Percentiles rank a stretch among this genome's conserved stretches.
Evolutionary conservation across 1,140 invertebrate species (phyloP).

Genomic region (Lordiphosa collinella): DNA sequence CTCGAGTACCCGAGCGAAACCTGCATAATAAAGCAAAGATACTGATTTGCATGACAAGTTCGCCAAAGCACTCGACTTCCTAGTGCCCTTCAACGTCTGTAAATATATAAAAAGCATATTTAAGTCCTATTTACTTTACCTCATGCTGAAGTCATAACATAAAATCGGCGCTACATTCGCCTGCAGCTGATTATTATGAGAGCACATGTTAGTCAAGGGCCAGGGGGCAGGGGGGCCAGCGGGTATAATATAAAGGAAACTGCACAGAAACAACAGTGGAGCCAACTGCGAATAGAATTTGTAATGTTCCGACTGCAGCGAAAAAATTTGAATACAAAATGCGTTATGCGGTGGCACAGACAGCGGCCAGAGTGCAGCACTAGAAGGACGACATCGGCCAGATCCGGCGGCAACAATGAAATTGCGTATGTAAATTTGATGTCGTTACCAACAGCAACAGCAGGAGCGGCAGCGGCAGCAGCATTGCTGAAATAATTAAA

Average conservation of each 20-base stretch:
- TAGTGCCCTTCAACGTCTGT: background rate
- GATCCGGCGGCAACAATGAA: constrained; percentile 74
- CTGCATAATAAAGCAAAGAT: constrained; percentile 37
- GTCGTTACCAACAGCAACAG: constrained; percentile 65
- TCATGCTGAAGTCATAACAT: constrained; percentile 19
- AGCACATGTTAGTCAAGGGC: constrained; percentile 24
- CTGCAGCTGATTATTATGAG: constrained; percentile 69
- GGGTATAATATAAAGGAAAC: constrained; percentile 40
- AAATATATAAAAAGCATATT: constrained; percentile 2
- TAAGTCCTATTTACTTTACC: constrained; percentile 22
- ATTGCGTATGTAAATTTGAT: constrained; percentile 78
- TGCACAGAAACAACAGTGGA: constrained; percentile 6
- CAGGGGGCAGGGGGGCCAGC: background rate
- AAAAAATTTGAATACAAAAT: constrained; percentile 76
- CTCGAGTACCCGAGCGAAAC: constrained; percentile 29
- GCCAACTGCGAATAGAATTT: constrained; percentile 50
- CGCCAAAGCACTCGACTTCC: constrained; percentile 15
- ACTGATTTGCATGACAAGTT: constrained; percentile 7
- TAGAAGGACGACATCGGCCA: constrained; percentile 37
- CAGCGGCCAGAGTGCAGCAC: constrained; percentile 1
- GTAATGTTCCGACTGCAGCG: constrained; percentile 50
- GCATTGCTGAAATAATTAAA: constrained; percentile 75
- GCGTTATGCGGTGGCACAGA: constrained; percentile 54
- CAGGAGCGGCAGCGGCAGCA: constrained; percentile 49
- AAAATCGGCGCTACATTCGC: constrained; percentile 70